Evolutionary conservation across 1,140 invertebrate species (phyloP), one percentile per base, ranked within the genome.

Genomic region (Sinella curviseta): DNA sequence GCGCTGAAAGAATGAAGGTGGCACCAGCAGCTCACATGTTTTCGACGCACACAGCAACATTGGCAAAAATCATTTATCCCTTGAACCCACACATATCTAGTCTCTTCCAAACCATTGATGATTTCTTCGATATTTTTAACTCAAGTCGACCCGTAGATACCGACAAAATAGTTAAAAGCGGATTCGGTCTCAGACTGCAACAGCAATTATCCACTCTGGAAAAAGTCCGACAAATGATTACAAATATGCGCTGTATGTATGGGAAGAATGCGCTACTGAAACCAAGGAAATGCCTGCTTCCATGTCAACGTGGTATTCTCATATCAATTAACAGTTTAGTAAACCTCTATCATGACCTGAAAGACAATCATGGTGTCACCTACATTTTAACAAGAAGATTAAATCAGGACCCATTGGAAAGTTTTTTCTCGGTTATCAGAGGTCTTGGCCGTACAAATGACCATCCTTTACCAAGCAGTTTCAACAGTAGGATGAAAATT

Each of bases 341-440:
- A 16, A 67, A 26, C 16, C 34, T 84, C 0, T 84, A 54, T 48
- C 60, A 34, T 12, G 78, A 82, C 16, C n/a, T 82, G n/a, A 60
- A 35, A 28, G 33, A 31, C 2, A 76, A 31, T 55, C 34, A 78
- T 26, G 54, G 48, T 0, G 36, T 74, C 14, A 48, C 20, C 0
- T 84, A 83, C 73, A 74, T 84, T 31, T 36, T 82, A 1, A 82
- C 82, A 26, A 31, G 48, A 0, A 73, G 79, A 36, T 31, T 82
- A 3, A 83, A 82, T 70, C 82, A 83, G 54, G 83, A 83, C 39
- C 73, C 48, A 28, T 36, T 82, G 16, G 82, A 84, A 77, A 79
- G 70, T 35, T 82, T 83, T 3, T 84, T 84, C 73, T 84, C 83
- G 0, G 17, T 28, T 8, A 81, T 82, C 16, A 24, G 83, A 31